phyloP scores from a whole-genome alignment of 2,797 vertebrate species.

The Eurystomus glaucurus region DNA sequence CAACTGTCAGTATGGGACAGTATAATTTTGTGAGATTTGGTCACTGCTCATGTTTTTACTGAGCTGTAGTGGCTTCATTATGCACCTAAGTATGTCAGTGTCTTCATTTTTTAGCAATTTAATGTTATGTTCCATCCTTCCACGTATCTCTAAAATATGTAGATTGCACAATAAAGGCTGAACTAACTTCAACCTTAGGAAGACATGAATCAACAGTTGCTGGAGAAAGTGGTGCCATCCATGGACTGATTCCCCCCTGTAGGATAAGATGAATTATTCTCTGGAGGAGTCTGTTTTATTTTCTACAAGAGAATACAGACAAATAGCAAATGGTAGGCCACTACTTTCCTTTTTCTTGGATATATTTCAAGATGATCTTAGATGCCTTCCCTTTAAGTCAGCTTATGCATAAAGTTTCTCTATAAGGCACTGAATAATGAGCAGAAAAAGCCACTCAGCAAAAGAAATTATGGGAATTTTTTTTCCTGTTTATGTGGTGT shows the following conservation, averaged over 20 bases:
- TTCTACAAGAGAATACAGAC: neutral
- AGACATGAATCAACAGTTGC: neutral
- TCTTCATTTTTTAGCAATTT: neutral
- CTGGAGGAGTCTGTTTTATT: neutral
- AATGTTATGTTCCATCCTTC: neutral
- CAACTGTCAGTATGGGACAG: neutral
- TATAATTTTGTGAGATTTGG: neutral
- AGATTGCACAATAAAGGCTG: neutral
- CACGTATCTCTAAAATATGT: neutral
- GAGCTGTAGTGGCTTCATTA: neutral
- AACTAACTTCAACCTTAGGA: neutral
- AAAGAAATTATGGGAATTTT: neutral
- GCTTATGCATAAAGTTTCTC: neutral
- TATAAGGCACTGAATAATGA: neutral
- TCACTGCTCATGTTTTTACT: neutral
- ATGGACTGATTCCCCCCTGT: neutral
- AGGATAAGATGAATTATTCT: neutral
- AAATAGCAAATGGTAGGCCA: neutral
- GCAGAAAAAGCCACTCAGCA: neutral
- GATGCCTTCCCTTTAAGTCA: neutral
- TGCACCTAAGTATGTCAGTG: neutral
- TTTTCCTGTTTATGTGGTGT: neutral
- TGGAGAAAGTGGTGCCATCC: neutral
- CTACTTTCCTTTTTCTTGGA: neutral
- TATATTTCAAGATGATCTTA: neutral